Evolutionary conservation across 1,140 invertebrate genomes (phyloP).

Genomic region (Drosophila varians): DNA sequence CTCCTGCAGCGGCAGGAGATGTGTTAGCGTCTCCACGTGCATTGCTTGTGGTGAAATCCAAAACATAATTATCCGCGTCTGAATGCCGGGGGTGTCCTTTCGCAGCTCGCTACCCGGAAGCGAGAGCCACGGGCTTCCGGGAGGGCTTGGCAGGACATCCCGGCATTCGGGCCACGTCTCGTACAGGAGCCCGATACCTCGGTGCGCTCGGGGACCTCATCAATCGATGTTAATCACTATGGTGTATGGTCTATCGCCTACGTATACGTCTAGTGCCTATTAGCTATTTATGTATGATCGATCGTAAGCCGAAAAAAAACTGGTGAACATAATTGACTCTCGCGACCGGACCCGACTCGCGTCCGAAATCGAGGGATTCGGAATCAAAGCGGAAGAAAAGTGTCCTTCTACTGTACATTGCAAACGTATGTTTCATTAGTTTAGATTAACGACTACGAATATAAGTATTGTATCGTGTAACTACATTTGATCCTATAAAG

Average conservation of each 20-base stretch:
- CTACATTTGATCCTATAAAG: constrained; percentile 17
- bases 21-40: neutral
- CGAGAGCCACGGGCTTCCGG: neutral
- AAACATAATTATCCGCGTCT: constrained; percentile 59
- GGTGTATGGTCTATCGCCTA: neutral
- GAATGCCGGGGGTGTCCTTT: neutral
- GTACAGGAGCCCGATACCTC: constrained; percentile 33
- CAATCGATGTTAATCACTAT: constrained; percentile 9
- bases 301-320: constrained; percentile 3
- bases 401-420: constrained; percentile 17
- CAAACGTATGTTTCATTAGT: constrained; percentile 6
- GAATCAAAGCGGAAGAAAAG: constrained; percentile 12
- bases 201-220: constrained; percentile 19
- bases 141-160: neutral
- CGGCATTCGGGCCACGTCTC: constrained; percentile 17
- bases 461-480: neutral
- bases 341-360: constrained; percentile 7
- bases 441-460: constrained; percentile 17
- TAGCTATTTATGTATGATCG: constrained; percentile 2
- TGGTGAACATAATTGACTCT: constrained; percentile 51
- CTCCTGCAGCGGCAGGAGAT: neutral
- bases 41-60: constrained; percentile 47
- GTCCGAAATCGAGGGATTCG: constrained; percentile 7
- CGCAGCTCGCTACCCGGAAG: neutral
- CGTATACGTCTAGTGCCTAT: neutral